Base-by-base conservation (phyloP, 2,888 invertebrate genomes). In the Dexiosoma caninum region DNA sequence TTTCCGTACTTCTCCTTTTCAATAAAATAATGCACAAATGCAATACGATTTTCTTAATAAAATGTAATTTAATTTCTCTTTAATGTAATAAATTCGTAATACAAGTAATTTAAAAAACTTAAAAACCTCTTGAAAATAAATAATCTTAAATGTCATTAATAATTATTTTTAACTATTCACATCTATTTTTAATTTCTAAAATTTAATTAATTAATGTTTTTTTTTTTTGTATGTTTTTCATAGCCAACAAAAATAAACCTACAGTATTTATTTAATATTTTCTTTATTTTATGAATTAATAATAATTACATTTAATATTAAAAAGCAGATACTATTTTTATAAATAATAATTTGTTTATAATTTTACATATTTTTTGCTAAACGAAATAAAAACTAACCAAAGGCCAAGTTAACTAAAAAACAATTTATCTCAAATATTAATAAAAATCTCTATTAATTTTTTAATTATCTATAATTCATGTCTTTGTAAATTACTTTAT, bases 351-450 rank as follows among this genome's bases (percentile, higher is more conserved):
- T 71, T 69, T 77, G 70, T 77, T 71, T 70, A 77, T 77, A 83
- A 77, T 59, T 72, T 70, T 79, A 57, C 49, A 53, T 62, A 64
- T 66, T 78, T 66, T 74, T 78, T 78, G 77, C 80, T 82, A 83
- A 82, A 82, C 64, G 70, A 80, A 64, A 57, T 70, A 66, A 86
- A 85, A 89, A 90, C 90, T 90, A 90, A 90, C 90, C 90, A 90
- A 90, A 90, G 90, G 90, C 90, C 90, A 90, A 90, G 90, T 90
- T 90, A 90, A 90, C 90, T 87, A 89, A 78, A 81, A 87, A 84
- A 84, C 81, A 80, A 82, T 83, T 84, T 83, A 78, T 75, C 55
- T 74, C 42, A 67, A 72, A 69, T 46, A 80, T 67, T 74, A 59
- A 53, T 67, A 23, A 44, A 72, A 59, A 55, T n/a, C 44, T 64